A percentile compares a stretch with the other conserved stretches of the same genome.
phyloP scores from a whole-genome alignment of 1,140 invertebrate species.

The Eueides isabella region DNA sequence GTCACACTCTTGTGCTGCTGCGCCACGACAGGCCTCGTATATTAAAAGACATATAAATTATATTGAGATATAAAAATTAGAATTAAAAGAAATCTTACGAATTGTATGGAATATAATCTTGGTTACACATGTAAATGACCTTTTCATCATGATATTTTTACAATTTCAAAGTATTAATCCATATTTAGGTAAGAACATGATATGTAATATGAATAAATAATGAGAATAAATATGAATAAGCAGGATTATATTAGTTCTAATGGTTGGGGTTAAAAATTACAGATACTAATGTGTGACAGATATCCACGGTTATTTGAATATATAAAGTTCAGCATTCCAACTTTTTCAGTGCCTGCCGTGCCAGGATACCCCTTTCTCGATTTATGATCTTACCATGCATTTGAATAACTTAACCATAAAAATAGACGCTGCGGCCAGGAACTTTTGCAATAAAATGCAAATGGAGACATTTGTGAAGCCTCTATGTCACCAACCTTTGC shows the following conservation, averaged over 20 bases:
- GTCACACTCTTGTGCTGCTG: no score
- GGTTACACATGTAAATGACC: no score
- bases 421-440: slow-evolving; percentile 73
- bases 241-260: background rate
- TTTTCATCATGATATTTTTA: no score
- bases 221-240: no score
- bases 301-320: background rate
- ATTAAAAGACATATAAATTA: no score
- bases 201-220: no score
- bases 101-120: no score
- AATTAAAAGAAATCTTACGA: no score
- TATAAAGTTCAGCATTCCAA: slow-evolving; percentile 14
- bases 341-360: slow-evolving; percentile 53
- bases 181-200: no score
- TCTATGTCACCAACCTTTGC: slow-evolving; percentile 45
- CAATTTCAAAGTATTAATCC: no score
- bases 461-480: slow-evolving; percentile 67
- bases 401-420: slow-evolving; percentile 80
- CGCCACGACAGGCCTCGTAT: no score
- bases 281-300: background rate
- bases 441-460: slow-evolving; percentile 80
- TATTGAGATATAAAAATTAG: no score
- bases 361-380: slow-evolving; percentile 68
- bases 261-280: background rate
- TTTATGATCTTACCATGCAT: slow-evolving; percentile 73